Evolutionary conservation across 2,888 invertebrate genomes (phyloP).

Genomic region (Pycnomerus fuliginosus): DNA sequence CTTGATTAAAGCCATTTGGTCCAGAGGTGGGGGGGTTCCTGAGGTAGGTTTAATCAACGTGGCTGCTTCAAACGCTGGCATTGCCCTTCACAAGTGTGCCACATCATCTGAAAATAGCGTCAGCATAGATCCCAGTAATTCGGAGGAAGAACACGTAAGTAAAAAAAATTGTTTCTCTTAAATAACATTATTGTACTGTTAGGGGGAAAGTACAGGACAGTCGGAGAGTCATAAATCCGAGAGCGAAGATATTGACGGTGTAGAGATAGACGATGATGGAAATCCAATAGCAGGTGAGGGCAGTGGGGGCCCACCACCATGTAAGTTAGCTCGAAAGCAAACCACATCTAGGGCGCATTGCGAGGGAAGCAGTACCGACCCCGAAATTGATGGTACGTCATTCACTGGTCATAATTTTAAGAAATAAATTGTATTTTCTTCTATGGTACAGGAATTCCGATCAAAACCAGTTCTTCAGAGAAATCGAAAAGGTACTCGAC

Average conservation of each 20-base stretch:
- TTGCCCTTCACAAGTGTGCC: slow-evolving; percentile 56
- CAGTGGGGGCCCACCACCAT: slow-evolving; percentile 55
- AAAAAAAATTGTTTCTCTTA: no score
- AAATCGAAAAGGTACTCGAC: slow-evolving; percentile 30
- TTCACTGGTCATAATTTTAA: no score
- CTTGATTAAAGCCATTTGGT: slow-evolving; percentile 89
- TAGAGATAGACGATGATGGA: slow-evolving; percentile 52
- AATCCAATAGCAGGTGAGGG: slow-evolving; percentile 52
- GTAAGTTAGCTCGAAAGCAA: slow-evolving; percentile 54
- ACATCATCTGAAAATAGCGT: slow-evolving; percentile 79
- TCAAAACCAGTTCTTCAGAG: slow-evolving; percentile 32
- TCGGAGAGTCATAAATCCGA: slow-evolving; percentile 58
- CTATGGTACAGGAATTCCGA: slow-evolving; percentile 28
- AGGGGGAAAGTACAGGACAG: slow-evolving; percentile 65
- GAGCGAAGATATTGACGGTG: slow-evolving; percentile 53
- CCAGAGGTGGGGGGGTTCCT: slow-evolving; percentile 62
- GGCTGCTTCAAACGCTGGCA: slow-evolving; percentile 52
- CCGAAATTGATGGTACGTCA: slow-evolving; percentile 44
- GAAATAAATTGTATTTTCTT: neutral
- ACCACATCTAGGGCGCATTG: slow-evolving; percentile 20
- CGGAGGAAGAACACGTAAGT: slow-evolving; percentile 68
- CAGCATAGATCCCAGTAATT: slow-evolving; percentile 78
- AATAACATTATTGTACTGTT: slow-evolving; percentile 19
- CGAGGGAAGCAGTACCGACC: slow-evolving; percentile 45
- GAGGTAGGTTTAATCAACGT: slow-evolving; percentile 50